phyloP scores from a whole-genome alignment of 2,113 vertebrate genomes.

The Cephalopterus ornatus region DNA sequence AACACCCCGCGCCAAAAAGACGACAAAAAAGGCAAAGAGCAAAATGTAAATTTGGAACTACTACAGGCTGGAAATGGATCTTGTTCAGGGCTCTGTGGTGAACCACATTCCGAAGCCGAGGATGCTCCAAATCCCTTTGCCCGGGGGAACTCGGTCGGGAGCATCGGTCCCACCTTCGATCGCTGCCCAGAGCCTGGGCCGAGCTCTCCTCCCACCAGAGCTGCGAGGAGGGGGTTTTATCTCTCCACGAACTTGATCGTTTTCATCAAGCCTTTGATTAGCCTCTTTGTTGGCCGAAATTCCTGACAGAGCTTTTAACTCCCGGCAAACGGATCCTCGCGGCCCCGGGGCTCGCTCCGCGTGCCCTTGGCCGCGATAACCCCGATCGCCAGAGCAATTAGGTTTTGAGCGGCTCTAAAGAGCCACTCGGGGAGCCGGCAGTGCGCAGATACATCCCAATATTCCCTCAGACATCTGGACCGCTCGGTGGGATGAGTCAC shows the following conservation, averaged over 20 bases:
- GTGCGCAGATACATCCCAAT: not conserved
- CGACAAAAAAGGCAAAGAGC: not conserved
- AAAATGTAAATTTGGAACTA: not conserved
- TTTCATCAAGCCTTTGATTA: not conserved
- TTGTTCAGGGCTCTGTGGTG: not conserved
- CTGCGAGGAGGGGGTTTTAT: rapidly evolving
- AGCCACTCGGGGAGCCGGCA: not conserved
- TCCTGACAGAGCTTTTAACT: not conserved
- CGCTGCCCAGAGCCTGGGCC: not conserved
- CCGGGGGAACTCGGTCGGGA: rapidly evolving
- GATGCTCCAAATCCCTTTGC: not conserved
- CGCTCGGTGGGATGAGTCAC: not conserved
- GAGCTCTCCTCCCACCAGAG: rapidly evolving
- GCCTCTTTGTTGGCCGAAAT: not conserved
- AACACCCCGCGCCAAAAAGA: not conserved
- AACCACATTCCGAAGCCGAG: not conserved
- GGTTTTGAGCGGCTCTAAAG: not conserved
- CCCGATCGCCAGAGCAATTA: not conserved
- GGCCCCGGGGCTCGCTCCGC: not conserved
- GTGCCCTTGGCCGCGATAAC: not conserved
- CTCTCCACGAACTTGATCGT: not conserved
- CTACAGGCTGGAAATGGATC: not conserved
- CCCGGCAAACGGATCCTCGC: rapidly evolving
- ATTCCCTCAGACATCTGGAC: not conserved
- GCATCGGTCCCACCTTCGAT: not conserved